Percentiles rank a stretch among this genome's conserved stretches.
These are phyloP conservation scores for Urocolius indicus DNA, from an alignment of 2,113 vertebrate species.

Conservation along the genomic window DNA sequence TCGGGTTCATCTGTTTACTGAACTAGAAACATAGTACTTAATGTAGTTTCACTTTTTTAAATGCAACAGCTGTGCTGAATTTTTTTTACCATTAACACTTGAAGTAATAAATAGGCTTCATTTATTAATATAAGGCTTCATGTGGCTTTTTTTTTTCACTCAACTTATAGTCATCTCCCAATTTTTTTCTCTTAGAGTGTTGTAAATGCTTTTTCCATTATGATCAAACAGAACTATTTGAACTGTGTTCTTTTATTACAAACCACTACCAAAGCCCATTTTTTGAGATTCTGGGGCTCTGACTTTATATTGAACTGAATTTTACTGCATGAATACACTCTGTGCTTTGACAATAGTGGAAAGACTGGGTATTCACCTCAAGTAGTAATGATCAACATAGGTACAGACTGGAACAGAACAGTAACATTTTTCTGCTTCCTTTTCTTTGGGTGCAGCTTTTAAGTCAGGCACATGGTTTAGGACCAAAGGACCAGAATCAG, in stretches of 20 bases:
- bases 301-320: neutral
- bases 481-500: too few relatives aligned
- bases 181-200: neutral
- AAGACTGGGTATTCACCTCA: neutral
- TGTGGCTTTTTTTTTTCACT: slow-evolving; percentile 60
- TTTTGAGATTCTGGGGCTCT: neutral
- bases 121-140: slow-evolving; percentile 79
- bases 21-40: slow-evolving; percentile 84
- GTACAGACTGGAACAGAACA: neutral
- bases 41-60: slow-evolving; percentile 86
- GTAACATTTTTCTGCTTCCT: neutral
- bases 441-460: too few relatives aligned
- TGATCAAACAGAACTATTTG: neutral
- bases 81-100: slow-evolving; percentile 92
- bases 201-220: neutral
- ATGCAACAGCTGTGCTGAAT: slow-evolving; percentile 91
- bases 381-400: neutral
- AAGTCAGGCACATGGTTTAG: too few relatives aligned
- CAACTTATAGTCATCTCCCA: neutral
- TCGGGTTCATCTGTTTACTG: slow-evolving; percentile 84
- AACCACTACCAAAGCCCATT: neutral
- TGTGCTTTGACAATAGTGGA: neutral
- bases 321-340: neutral
- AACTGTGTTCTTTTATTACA: neutral
- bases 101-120: slow-evolving; percentile 90